Evolutionary conservation across 2,888 invertebrate genomes (phyloP).

Genomic region (Stramonita haemastoma): DNA sequence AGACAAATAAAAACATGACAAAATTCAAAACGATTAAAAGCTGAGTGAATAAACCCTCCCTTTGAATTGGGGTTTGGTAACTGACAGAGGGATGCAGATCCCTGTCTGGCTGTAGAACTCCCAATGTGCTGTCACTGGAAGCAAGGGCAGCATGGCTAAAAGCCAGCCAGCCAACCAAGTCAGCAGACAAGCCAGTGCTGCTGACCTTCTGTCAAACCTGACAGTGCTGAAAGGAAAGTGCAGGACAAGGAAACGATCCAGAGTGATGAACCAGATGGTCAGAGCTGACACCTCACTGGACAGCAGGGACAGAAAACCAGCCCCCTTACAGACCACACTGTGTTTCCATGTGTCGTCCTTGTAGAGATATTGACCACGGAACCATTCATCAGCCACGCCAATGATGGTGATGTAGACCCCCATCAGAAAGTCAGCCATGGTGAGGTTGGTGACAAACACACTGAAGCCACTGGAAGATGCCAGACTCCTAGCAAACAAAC

Average conservation of each 20-base stretch:
- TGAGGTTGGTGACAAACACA: neutral
- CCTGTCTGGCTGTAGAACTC: slow-evolving; percentile 21
- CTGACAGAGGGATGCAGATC: neutral
- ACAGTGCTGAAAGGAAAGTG: neutral
- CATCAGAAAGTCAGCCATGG: slow-evolving; percentile 11
- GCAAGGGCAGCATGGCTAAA: neutral
- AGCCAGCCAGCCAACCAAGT: neutral
- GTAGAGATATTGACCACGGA: neutral
- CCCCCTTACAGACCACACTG: neutral
- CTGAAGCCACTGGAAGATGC: neutral
- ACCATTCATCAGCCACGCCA: neutral
- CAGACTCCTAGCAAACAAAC: neutral
- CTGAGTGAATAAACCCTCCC: neutral
- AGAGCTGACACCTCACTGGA: slow-evolving; percentile 13
- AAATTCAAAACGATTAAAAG: neutral
- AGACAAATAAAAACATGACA: neutral
- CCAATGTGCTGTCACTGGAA: neutral
- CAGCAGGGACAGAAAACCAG: neutral
- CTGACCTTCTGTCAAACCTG: neutral
- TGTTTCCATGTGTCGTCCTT: neutral
- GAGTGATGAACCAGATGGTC: neutral
- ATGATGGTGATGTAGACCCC: slow-evolving; percentile 7
- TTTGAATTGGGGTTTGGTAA: neutral
- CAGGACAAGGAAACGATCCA: slow-evolving; percentile 2
- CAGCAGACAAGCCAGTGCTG: slow-evolving; percentile 8